Percentiles rank a stretch among this genome's conserved stretches.
These are phyloP conservation scores for Ophion obscuratus DNA, from an alignment of 2,888 invertebrate species.

Conservation along the genomic window DNA sequence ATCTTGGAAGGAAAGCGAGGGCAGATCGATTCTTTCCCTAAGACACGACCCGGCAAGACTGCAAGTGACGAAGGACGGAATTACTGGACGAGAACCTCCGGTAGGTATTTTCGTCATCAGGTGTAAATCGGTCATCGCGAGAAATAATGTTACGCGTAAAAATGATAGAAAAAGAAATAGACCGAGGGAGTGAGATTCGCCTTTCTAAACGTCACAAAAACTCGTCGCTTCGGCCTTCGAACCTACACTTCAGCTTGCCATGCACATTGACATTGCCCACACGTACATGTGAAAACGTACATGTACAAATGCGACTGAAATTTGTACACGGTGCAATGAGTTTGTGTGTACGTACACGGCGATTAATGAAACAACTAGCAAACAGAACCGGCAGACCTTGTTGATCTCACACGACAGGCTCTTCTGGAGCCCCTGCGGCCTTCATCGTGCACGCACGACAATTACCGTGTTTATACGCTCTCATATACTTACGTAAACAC, in stretches of 20 bases:
- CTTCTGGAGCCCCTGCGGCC: conserved; percentile 60
- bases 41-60: no score
- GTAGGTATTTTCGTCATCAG: no score
- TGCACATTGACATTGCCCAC: background rate
- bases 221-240: background rate
- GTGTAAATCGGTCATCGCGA: background rate
- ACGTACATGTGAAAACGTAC: background rate
- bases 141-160: background rate
- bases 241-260: background rate
- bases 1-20: no score
- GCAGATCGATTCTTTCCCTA: no score
- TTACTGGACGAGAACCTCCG: no score
- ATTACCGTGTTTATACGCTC: conserved; percentile 49
- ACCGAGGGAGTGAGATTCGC: background rate
- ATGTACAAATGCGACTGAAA: conserved; percentile 5
- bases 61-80: no score
- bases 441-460: conserved; percentile 64
- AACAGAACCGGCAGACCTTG: conserved; percentile 64
- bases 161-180: background rate
- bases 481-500: conserved; percentile 28
- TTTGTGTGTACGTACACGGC: conserved; percentile 38
- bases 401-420: conserved; percentile 62
- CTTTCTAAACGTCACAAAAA: no score
- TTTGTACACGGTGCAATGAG: conserved; percentile 10
- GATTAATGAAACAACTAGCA: conserved; percentile 55